Conservation (phyloP, 2,113 vertebrate genomes). For the Cynopterus brachyotis region DNA sequence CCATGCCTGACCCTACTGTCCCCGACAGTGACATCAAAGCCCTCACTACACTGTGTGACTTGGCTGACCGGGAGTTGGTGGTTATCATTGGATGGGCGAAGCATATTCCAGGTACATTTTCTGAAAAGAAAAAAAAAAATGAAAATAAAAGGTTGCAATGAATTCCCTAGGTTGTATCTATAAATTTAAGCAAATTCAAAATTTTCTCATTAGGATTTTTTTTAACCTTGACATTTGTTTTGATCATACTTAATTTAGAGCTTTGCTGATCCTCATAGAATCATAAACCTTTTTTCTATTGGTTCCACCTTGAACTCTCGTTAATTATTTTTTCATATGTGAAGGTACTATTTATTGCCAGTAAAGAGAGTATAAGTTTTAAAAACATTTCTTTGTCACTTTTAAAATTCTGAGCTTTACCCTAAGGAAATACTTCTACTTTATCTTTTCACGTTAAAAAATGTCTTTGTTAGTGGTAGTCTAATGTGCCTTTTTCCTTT, state of each 20-base stretch:
- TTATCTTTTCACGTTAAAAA: not conserved
- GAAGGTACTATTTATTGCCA: not conserved
- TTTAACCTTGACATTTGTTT: not conserved
- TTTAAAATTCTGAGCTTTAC: not conserved
- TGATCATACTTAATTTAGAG: not conserved
- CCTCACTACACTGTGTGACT: constrained; percentile 97
- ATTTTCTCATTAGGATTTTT: not conserved
- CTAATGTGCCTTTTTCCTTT: not conserved
- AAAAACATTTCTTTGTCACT: not conserved
- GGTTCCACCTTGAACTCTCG: not conserved
- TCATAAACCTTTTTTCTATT: not conserved
- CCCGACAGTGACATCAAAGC: constrained; percentile 99
- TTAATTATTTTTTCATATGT: not conserved
- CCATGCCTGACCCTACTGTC: constrained; percentile 99
- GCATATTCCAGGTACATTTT: constrained; percentile 95
- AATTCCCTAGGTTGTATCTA: not conserved
- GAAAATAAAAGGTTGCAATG: not conserved
- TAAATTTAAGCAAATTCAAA: not conserved
- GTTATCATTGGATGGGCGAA: constrained; percentile 99
- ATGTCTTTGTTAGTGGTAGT: not conserved
- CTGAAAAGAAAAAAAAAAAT: not conserved
- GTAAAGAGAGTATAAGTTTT: not conserved
- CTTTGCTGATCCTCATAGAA: not conserved
- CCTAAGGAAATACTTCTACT: not conserved
- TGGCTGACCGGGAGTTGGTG: constrained; percentile 97